Evolutionary conservation across 2,113 vertebrate species (phyloP), one percentile per base, ranked within the genome.

Genomic region (Rhynchopsitta pachyrhyncha): DNA sequence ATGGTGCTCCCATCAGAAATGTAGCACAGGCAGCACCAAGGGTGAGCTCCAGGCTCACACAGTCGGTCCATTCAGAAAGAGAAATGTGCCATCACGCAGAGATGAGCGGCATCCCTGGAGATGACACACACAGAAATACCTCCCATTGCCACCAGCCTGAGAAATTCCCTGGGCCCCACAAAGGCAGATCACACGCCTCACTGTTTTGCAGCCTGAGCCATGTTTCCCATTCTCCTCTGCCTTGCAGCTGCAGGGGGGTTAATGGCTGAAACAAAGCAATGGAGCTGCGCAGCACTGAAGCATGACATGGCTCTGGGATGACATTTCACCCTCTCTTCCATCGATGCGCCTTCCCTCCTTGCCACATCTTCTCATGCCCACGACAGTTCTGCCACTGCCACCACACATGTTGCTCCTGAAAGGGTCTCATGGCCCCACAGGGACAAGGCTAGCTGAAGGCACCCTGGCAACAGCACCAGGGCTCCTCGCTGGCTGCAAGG

Each of bases 221-320:
- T 4, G 2, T 14, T 82, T 80, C 60, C 69, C 3, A 0, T 31
- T 31, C 22, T 37, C 15, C 0, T 0, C 52, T 25, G 66, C 67
- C 59, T 69, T 15, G 68, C 59, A 22, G 87, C 53, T 69, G 59
- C 67, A 57, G 60, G 31, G 31, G 47, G n/a, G 92, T 85, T 90
- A 86, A 80, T 2, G 24, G 59, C 68, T 83, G 60, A 67, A 86
- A 88, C 63, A 85, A 90, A 97, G 90, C 10, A 0, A 50, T 0
- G 2, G 37, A 27, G 63, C 37, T 0, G 1, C 1, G 2, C 1
- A 0, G 63, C 47, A 0, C 69, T 50, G 74, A 47, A 73, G 57
- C 27, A 0, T 52, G 84, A 79, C 91, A 5, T 1, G 33, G 44
- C 63, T 66, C 59, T 0, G 0, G 50, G 83, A 31, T 80, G 83